These are phyloP conservation scores for Hydractinia echinata DNA, from an alignment of 30 jellyfish, hydroid and myxozoan species.

Conservation along the genomic window DNA sequence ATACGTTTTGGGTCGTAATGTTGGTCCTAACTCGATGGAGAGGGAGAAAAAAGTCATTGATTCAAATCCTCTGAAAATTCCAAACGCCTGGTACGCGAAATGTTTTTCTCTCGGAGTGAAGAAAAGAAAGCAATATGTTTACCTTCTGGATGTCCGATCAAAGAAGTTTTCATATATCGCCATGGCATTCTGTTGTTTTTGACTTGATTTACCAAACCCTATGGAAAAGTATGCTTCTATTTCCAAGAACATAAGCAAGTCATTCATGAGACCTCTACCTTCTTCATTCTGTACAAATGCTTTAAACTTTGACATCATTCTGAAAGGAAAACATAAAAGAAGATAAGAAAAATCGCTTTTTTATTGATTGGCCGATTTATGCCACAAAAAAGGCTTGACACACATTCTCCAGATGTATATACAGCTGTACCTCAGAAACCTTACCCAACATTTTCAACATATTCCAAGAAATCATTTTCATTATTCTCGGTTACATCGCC, in stretches of 20 bases:
- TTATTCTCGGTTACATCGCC: slow-evolving; percentile 35
- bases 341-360: not conserved
- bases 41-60: too few species aligned
- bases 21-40: too few species aligned
- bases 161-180: slow-evolving; percentile 51
- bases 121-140: not conserved
- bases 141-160: slow-evolving; percentile 77
- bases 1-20: too few species aligned
- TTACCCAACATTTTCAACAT: slow-evolving; percentile 53
- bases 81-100: too few species aligned
- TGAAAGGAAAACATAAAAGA: not conserved
- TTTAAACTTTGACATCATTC: slow-evolving; percentile 51
- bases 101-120: too few species aligned
- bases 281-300: slow-evolving; percentile 62
- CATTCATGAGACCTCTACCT: slow-evolving; percentile 74
- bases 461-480: slow-evolving; percentile 38
- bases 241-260: slow-evolving; percentile 46
- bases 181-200: slow-evolving; percentile 54
- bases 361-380: too few species aligned
- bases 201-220: slow-evolving; percentile 42
- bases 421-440: not conserved
- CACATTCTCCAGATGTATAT: not conserved
- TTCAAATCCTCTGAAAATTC: too few species aligned
- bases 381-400: too few species aligned
- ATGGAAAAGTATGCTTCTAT: slow-evolving; percentile 59